Evolutionary conservation across 2,888 invertebrate species (phyloP), one percentile per base, ranked within the genome.

Genomic region (Plebejus argus): DNA sequence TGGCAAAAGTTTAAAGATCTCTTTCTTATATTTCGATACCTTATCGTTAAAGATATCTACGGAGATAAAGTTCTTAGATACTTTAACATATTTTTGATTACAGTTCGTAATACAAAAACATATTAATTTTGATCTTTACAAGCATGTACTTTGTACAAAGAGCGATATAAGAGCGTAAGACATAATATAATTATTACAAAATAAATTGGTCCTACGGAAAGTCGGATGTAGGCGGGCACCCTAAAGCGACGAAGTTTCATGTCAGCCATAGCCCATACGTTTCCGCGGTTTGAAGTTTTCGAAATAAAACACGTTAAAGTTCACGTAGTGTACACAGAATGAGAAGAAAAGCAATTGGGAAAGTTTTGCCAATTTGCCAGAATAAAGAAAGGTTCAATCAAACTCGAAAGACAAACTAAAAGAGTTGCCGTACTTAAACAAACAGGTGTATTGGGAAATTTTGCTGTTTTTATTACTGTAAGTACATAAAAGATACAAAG

Each of bases 371-470:
- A 91, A 91, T 91, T 91, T 90, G 84, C 85, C 85, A 89, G 86
- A 92, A 91, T 92, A 92, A 91, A 91, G 91, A 89, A 90, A 89
- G 89, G 88, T 90, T 87, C 90, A 90, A 90, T 90, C 90, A 89
- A 90, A 90, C 84, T 90, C 45, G 84, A 84, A 90, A 90, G 85
- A 89, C 88, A 90, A 90, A 90, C 90, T 85, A 84, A 86, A 88
- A 86, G 86, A 87, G 87, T 85, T 84, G 80, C 81, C 83, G 85
- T 89, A 89, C 87, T 88, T 87, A 78, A 78, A 82, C 86, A 89
- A 89, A 90, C 87, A 89, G 81, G 79, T 81, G 78, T 78, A 15
- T 33, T 66, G 28, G 28, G 66, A 12, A 66, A 61, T 23, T 12
- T 66, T 66, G 66, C 3, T 58, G 23, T 1, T 23, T 20, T 61